These are phyloP conservation scores for Limnephilus rhombicus DNA, from an alignment of 2,888 invertebrate species.

Conservation along the genomic window DNA sequence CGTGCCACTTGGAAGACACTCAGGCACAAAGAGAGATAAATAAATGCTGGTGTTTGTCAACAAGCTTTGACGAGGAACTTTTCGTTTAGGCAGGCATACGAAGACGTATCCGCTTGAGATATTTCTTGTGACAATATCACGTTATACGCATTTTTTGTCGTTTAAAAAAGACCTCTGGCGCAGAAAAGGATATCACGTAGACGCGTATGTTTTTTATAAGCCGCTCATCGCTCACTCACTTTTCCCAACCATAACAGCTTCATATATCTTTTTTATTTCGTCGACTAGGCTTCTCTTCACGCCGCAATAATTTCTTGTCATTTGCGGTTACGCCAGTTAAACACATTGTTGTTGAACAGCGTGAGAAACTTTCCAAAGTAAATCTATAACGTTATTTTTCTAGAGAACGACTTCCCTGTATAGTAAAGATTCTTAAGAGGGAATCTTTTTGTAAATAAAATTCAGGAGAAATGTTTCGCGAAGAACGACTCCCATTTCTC, in stretches of 20 bases:
- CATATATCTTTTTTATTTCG: constrained; percentile 58
- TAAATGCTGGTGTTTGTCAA: constrained; percentile 48
- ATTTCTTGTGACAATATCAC: constrained; percentile 62
- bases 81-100: not conserved
- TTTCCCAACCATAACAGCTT: constrained; percentile 56
- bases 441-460: not conserved
- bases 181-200: constrained; percentile 57
- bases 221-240: constrained; percentile 60
- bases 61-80: constrained; percentile 48
- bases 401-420: not conserved
- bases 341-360: constrained; percentile 46
- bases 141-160: constrained; percentile 63
- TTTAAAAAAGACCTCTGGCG: constrained; percentile 62
- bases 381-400: constrained; percentile 21
- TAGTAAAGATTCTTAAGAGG: not conserved
- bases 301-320: constrained; percentile 62
- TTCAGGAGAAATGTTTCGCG: not conserved
- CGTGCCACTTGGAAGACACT: not conserved
- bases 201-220: constrained; percentile 64
- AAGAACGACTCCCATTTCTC: not conserved
- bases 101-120: constrained; percentile 46
- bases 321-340: constrained; percentile 56
- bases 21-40: not conserved
- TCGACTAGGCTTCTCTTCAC: constrained; percentile 54
- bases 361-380: constrained; percentile 48